Conservation (phyloP, 1,140 invertebrate species). For the Batillaria attramentaria region DNA sequence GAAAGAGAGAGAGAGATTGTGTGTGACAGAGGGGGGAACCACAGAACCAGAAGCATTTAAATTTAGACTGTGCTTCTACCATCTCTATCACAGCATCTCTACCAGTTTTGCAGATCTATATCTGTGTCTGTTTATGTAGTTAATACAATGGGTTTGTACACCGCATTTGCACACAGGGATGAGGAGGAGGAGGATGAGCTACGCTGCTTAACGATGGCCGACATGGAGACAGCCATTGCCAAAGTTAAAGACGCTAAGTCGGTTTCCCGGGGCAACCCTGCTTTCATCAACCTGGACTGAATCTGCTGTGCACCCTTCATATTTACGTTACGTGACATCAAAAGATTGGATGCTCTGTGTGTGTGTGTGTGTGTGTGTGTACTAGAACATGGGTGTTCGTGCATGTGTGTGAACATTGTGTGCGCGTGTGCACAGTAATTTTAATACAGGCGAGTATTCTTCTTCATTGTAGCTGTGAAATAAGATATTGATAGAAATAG, state of each 20-base stretch:
- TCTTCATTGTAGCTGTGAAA: too few species aligned
- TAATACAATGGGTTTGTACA: too few species aligned
- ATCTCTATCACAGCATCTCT: background rate
- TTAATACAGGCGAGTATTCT: too few species aligned
- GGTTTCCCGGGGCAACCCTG: background rate
- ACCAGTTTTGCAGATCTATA: background rate
- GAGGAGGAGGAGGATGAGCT: slow-evolving; percentile 31
- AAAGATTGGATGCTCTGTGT: too few species aligned
- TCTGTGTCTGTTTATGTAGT: too few species aligned
- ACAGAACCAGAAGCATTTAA: background rate
- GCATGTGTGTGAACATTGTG: too few species aligned
- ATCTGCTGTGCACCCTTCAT: too few species aligned
- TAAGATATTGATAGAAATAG: too few species aligned
- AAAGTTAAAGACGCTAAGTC: slow-evolving; percentile 50
- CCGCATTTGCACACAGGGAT: background rate
- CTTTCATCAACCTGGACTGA: slow-evolving; percentile 22
- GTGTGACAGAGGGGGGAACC: background rate
- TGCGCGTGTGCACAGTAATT: too few species aligned
- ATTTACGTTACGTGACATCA: too few species aligned
- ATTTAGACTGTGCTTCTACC: background rate
- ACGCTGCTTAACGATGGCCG: slow-evolving; percentile 44
- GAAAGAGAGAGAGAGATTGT: background rate
- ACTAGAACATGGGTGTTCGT: too few species aligned
- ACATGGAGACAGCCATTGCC: slow-evolving; percentile 49
- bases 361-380: too few species aligned